Conservation (phyloP, 1,140 invertebrate species). For the Ptiloglossa arizonensis region DNA sequence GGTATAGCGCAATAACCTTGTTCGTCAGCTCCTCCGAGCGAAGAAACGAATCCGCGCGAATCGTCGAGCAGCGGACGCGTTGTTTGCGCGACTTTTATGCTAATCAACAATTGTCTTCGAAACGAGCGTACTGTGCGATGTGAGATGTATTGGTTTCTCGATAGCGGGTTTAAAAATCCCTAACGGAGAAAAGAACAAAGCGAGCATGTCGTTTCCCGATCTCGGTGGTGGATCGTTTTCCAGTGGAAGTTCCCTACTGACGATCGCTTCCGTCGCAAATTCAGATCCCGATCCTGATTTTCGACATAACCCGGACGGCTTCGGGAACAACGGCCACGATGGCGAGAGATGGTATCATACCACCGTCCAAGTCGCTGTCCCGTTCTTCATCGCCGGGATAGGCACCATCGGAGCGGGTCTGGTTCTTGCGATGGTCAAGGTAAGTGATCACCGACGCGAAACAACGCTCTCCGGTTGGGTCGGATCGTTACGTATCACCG, state of each 20-base stretch:
- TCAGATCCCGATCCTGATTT: conserved; percentile 73
- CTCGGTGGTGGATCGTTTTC: conserved; percentile 71
- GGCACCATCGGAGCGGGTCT: conserved; percentile 96
- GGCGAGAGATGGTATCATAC: conserved; percentile 89
- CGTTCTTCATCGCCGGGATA: conserved; percentile 96
- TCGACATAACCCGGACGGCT: conserved; percentile 26
- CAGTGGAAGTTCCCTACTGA: conserved; percentile 76
- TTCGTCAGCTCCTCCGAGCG: neutral
- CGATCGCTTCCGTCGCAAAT: conserved; percentile 72
- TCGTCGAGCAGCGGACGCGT: no score
- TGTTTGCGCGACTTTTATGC: no score
- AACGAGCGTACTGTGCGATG: conserved; percentile 15
- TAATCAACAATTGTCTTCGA: conserved; percentile 16
- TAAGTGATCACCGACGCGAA: conserved; percentile 74
- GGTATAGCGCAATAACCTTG: conserved; percentile 2
- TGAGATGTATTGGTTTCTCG: conserved; percentile 48
- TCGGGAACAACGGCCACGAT: conserved; percentile 77
- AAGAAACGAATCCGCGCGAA: no score
- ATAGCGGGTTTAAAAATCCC: conserved; percentile 69
- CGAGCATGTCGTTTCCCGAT: conserved; percentile 35
- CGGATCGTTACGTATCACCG: no score
- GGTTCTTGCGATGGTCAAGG: conserved; percentile 91
- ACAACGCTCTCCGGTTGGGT: neutral
- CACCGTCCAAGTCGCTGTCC: conserved; percentile 93
- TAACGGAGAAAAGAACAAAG: conserved; percentile 52